Percentiles rank a stretch among this genome's conserved stretches.
Conservation (phyloP, 2,888 invertebrate genomes). For the Empis stercorea region DNA sequence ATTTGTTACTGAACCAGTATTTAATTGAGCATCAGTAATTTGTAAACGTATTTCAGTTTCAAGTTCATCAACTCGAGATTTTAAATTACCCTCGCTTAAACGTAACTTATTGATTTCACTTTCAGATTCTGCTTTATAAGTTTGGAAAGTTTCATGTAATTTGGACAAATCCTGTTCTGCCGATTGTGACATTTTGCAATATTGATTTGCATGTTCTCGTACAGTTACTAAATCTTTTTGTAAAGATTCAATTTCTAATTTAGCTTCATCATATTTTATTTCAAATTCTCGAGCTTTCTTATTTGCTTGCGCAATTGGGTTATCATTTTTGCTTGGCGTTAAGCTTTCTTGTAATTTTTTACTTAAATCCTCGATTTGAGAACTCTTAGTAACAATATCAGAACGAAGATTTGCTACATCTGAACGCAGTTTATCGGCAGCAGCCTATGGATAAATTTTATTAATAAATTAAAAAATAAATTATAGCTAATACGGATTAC, state of each 20-base stretch:
- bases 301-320: constrained; percentile 46
- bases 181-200: constrained; percentile 69
- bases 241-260: constrained; percentile 52
- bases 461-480: background rate
- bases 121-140: constrained; percentile 47
- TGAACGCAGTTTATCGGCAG: constrained; percentile 31
- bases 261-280: constrained; percentile 46
- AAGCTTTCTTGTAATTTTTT: constrained; percentile 54
- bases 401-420: constrained; percentile 48
- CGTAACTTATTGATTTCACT: constrained; percentile 40
- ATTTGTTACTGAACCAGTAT: constrained; percentile 40
- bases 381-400: constrained; percentile 46
- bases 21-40: constrained; percentile 47
- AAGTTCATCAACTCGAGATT: constrained; percentile 50
- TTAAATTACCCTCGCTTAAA: constrained; percentile 37
- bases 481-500: constrained; percentile 10
- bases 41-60: constrained; percentile 58
- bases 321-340: constrained; percentile 42
- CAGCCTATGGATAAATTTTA: background rate
- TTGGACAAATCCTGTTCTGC: constrained; percentile 66
- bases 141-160: constrained; percentile 44
- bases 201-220: constrained; percentile 69
- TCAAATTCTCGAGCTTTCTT: constrained; percentile 58
- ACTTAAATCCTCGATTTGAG: constrained; percentile 53
- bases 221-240: constrained; percentile 57